Evolutionary conservation across 2,888 invertebrate genomes (phyloP).

Genomic region (Stramonita haemastoma): DNA sequence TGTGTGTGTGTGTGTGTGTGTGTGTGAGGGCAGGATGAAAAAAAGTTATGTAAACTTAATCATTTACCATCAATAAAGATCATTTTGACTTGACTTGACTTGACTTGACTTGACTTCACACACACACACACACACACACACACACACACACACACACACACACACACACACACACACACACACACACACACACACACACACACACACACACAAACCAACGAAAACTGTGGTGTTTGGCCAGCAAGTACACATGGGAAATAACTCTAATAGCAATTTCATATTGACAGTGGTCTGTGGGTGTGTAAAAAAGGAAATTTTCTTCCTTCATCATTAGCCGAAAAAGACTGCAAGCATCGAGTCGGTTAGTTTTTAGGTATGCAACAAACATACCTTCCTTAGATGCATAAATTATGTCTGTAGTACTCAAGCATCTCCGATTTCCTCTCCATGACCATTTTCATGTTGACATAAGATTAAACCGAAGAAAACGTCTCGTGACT

Average conservation of each 20-base stretch:
- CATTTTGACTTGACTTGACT: not conserved
- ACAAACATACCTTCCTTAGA: not conserved
- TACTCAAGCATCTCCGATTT: not conserved
- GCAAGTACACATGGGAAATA: not conserved
- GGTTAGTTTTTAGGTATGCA: not conserved
- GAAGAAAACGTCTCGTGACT: not conserved
- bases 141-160: slow-evolving; percentile 15
- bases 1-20: no score
- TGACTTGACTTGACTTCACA: not conserved
- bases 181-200: slow-evolving; percentile 23
- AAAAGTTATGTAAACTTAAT: no score
- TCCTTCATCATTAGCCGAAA: not conserved
- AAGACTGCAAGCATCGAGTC: not conserved
- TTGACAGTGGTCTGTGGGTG: not conserved
- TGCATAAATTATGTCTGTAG: not conserved
- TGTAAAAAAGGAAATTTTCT: not conserved
- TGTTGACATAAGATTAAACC: not conserved
- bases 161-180: slow-evolving; percentile 16
- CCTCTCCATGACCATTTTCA: not conserved
- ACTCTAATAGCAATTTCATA: not conserved
- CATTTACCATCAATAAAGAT: not conserved
- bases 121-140: not conserved
- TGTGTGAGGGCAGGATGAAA: no score
- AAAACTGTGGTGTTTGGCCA: not conserved
- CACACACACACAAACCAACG: not conserved